These are phyloP conservation scores for Sus scrofa DNA, from an alignment of 2,113 vertebrate species.

Conservation along the genomic window T2T-Sscrofa CM000816.6:5790001-5790500, in stretches of 20 bases:
- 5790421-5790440: not conserved
- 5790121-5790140: not conserved
- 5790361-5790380: rapidly evolving
- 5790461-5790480: not conserved
- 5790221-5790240: not conserved
- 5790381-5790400: rapidly evolving
- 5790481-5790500: not conserved
- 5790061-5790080: too few relatives aligned
- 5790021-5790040: too few relatives aligned
- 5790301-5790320: not conserved
- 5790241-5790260: rapidly evolving
- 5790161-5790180: rapidly evolving
- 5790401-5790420: not conserved
- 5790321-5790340: rapidly evolving
- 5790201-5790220: not conserved
- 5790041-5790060: too few relatives aligned
- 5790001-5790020: too few relatives aligned
- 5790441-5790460: not conserved
- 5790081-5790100: too few relatives aligned
- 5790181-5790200: too few relatives aligned
- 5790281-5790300: not conserved
- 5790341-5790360: not conserved
- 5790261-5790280: not conserved
- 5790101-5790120: not conserved
- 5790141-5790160: not conserved